Percentiles rank a stretch among this genome's conserved stretches.
These are phyloP conservation scores for Pandemis heparana DNA, from an alignment of 2,888 invertebrate genomes.

Conservation along the genomic window DNA sequence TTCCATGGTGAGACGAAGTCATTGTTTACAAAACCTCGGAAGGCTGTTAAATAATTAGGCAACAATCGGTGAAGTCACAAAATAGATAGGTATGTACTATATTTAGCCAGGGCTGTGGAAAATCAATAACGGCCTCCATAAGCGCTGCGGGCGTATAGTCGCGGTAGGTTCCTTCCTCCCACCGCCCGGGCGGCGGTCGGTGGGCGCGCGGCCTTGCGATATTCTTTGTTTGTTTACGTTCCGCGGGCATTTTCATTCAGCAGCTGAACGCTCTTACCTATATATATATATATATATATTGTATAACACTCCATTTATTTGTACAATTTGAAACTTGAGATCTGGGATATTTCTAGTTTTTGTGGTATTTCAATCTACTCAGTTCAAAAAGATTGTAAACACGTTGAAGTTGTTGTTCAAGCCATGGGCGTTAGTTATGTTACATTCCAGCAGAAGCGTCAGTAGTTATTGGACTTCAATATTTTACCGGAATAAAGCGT, in stretches of 20 bases:
- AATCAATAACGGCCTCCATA: conserved; percentile 61
- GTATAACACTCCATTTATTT: conserved; percentile 17
- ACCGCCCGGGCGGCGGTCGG: conserved; percentile 43
- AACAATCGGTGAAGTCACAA: conserved; percentile 24
- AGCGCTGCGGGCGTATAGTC: conserved; percentile 52
- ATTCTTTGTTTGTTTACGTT: conserved; percentile 64
- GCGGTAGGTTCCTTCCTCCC: conserved; percentile 44
- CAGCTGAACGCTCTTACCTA: conserved; percentile 44
- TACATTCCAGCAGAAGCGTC: conserved; percentile 2
- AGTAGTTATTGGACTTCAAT: not conserved
- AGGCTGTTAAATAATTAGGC: conserved; percentile 22
- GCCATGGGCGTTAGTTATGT: not conserved
- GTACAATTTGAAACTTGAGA: not conserved
- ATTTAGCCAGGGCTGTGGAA: conserved; percentile 56
- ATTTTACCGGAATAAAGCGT: not conserved
- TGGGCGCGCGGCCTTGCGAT: conserved; percentile 52
- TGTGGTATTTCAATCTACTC: not conserved
- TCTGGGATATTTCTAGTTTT: not conserved
- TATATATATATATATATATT: no score
- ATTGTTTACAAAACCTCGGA: conserved; percentile 10
- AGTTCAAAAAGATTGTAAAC: not conserved
- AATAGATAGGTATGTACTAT: conserved; percentile 49
- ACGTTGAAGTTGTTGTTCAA: not conserved
- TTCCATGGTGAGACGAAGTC: not conserved
- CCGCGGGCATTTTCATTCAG: conserved; percentile 59